Evolutionary conservation across 2,888 invertebrate genomes (phyloP).

Genomic region (Euzophera pinguis): DNA sequence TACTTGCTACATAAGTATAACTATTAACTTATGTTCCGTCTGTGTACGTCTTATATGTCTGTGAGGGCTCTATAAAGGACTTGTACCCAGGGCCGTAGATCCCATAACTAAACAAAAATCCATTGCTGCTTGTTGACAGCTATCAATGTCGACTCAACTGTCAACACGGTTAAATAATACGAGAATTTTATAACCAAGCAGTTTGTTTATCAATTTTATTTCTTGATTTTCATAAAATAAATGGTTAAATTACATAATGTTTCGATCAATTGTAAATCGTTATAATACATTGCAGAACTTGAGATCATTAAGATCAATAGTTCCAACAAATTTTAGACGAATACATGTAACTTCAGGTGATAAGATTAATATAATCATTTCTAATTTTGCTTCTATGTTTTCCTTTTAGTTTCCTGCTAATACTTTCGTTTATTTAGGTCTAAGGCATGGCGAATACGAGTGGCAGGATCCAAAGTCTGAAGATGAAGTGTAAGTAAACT

Average conservation of each 20-base stretch:
- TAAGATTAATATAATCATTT: not conserved
- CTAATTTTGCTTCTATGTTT: not conserved
- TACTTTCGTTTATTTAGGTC: slow-evolving; percentile 54
- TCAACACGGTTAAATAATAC: not conserved
- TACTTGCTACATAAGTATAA: no score
- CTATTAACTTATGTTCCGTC: no score
- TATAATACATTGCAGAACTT: not conserved
- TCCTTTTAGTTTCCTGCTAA: slow-evolving; percentile 13
- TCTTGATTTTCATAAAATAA: not conserved
- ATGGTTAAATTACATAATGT: slow-evolving; percentile 6
- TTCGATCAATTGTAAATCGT: slow-evolving; percentile 11
- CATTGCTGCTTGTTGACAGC: not conserved
- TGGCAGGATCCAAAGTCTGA: slow-evolving; percentile 95
- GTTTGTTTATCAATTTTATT: slow-evolving; percentile 1
- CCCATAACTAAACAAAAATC: no score
- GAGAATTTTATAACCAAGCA: slow-evolving; percentile 13
- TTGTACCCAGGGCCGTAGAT: no score
- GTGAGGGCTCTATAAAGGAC: no score
- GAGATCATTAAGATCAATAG: not conserved
- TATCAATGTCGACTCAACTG: not conserved
- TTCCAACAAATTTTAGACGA: not conserved
- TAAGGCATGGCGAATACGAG: slow-evolving; percentile 91
- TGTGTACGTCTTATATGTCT: no score
- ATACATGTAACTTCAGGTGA: slow-evolving; percentile 8
- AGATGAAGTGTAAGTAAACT: slow-evolving; percentile 91